Evolutionary conservation across 2,888 invertebrate species (phyloP), one percentile per base, ranked within the genome.

Genomic region (Sphaerophoria taeniata): DNA sequence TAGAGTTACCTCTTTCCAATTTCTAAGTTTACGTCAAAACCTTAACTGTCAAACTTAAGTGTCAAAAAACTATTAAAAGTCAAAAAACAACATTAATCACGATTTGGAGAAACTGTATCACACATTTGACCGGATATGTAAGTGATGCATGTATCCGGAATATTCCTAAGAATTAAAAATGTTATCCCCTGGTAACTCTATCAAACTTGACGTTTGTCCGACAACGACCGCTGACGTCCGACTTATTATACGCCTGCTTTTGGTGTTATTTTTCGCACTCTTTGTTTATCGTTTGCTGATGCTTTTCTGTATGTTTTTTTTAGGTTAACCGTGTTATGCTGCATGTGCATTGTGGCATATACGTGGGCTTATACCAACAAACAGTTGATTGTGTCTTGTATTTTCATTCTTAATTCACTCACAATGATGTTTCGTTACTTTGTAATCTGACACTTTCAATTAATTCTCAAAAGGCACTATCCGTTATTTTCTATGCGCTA

Each of bases 401-500:
- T 9, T 43, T 43, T 43, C 9, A 43, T 16, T 74, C 65, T 78
- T 53, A 39, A 47, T 65, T 14, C 51, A 74, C 51, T 78, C 83
- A 70, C 70, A 78, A 74, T 74, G 69, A 69, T 78, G 58, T 81
- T 80, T 63, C 49, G 24, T 81, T 63, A 12, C 65, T 70, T 70
- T 78, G 81, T 81, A 78, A 85, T 87, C 87, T 86, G 87, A 87
- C 87, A 87, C 84, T 87, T 87, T 83, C 87, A 87, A 87, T 88
- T 88, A 87, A 88, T 87, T 87, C 78, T 76, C 83, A 84, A 87
- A 87, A 87, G 81, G 16, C n/a, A 43, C 5, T 51, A 67, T 67
- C 51, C 36, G 36, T 53, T 43, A 6, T 3, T 12, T 81, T 51
- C 61, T 65, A 33, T 24, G 78, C 67, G 58, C 81, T 67, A 61